Percentiles rank a stretch among this genome's conserved stretches.
These are phyloP conservation scores for Drosophila suzukii DNA, from an alignment of 1,140 invertebrate genomes.

Conservation along the genomic window DNA sequence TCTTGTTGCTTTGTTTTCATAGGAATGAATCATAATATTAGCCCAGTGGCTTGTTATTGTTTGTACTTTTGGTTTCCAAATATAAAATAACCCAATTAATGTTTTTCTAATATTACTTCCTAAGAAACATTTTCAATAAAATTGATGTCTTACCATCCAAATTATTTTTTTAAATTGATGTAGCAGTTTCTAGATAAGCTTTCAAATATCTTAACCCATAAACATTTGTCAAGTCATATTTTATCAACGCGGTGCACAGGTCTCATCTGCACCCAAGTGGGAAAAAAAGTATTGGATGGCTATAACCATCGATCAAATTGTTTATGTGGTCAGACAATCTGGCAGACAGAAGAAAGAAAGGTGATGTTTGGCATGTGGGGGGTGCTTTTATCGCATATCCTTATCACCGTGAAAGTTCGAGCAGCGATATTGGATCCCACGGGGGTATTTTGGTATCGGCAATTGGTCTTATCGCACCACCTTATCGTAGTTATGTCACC, in stretches of 20 bases:
- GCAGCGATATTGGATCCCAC: constrained; percentile 15
- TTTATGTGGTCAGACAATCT: constrained; percentile 26
- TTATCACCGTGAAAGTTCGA: constrained; percentile 35
- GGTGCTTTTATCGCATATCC: constrained; percentile 19
- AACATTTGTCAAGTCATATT: constrained; percentile 14
- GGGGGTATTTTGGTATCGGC: constrained; percentile 13
- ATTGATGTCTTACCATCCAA: neutral
- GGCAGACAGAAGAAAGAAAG: constrained; percentile 27
- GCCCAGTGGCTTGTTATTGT: too few relatives aligned
- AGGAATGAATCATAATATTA: neutral
- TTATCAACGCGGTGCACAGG: neutral
- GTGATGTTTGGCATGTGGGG: neutral
- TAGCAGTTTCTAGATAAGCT: constrained; percentile 3
- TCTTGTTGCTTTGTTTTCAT: neutral
- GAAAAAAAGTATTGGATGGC: constrained; percentile 2
- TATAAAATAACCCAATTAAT: neutral
- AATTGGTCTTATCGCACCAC: constrained; percentile 20
- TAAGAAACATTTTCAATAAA: neutral
- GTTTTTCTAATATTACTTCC: neutral
- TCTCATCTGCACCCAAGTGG: neutral
- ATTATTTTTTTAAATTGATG: constrained; percentile 3
- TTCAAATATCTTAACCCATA: constrained; percentile 27
- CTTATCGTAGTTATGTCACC: constrained; percentile 62
- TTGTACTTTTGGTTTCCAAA: too few relatives aligned
- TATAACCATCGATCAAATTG: constrained; percentile 38